phyloP scores from a whole-genome alignment of 1,140 invertebrate genomes.

The Drosophila kanapiae region DNA sequence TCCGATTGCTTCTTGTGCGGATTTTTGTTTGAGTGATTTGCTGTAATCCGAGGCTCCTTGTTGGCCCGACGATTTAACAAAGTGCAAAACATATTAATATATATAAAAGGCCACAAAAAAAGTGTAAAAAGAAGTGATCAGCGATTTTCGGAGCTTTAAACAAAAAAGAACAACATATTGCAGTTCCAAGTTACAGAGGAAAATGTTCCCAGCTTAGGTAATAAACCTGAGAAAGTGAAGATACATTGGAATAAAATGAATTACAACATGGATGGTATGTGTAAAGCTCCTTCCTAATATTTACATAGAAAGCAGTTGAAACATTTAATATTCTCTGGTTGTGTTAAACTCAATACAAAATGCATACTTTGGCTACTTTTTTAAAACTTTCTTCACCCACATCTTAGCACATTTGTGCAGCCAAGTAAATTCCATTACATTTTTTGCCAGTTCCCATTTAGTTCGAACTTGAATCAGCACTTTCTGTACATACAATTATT shows the following conservation, averaged over 20 bases:
- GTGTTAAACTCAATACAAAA: neutral
- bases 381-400: constrained; percentile 17
- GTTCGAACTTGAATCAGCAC: constrained; percentile 29
- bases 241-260: constrained; percentile 18
- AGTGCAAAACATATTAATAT: constrained; percentile 41
- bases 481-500: constrained; percentile 37
- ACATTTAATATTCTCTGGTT: too few relatives aligned
- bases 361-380: neutral
- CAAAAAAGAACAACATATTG: constrained; percentile 1
- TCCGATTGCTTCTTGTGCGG: constrained; percentile 22
- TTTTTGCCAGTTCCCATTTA: constrained; percentile 25
- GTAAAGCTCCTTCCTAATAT: too few relatives aligned
- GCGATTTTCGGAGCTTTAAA: constrained; percentile 2
- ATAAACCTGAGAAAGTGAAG: neutral
- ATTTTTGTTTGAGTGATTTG: constrained; percentile 59
- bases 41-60: constrained; percentile 69
- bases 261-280: constrained; percentile 50
- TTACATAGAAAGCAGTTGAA: too few relatives aligned
- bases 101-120: constrained; percentile 1
- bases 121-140: constrained; percentile 6
- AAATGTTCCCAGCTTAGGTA: constrained; percentile 25
- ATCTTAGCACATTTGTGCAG: constrained; percentile 9
- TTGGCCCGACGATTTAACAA: constrained; percentile 41
- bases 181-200: neutral
- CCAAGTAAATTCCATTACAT: constrained; percentile 22